Conservation (phyloP, 2,888 invertebrate species). For the Gymnoscelis rufifasciata region DNA sequence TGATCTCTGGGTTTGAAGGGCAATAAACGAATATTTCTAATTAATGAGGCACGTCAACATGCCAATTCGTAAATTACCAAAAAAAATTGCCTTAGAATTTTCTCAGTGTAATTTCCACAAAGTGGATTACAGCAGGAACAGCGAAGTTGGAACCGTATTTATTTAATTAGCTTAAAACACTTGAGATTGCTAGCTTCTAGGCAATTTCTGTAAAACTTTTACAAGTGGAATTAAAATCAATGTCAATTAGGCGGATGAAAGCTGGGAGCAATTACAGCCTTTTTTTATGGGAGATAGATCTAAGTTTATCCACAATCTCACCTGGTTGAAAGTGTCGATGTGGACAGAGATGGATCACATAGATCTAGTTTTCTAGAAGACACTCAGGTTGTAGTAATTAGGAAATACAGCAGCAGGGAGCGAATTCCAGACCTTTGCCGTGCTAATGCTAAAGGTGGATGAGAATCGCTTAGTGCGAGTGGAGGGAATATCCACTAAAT, state of each 20-base stretch:
- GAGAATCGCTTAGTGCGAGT: too few relatives aligned
- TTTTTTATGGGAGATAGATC: conserved; percentile 3
- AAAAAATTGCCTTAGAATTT: background rate
- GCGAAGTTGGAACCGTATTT: conserved; percentile 14
- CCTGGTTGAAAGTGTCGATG: too few relatives aligned
- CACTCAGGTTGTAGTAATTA: too few relatives aligned
- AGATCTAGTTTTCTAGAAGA: too few relatives aligned
- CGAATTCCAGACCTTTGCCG: too few relatives aligned
- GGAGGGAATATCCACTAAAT: too few relatives aligned
- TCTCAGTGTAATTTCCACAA: conserved; percentile 10
- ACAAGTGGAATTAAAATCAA: conserved; percentile 18
- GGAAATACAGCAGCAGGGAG: too few relatives aligned
- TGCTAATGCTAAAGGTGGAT: too few relatives aligned
- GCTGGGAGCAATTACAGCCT: conserved; percentile 1
- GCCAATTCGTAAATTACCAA: background rate
- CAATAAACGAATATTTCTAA: background rate
- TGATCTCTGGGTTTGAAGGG: background rate
- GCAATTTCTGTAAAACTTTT: background rate
- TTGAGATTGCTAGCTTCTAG: conserved; percentile 12
- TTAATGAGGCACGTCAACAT: background rate
- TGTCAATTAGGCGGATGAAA: conserved; percentile 21
- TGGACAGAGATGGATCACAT: too few relatives aligned
- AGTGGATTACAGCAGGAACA: conserved; percentile 7
- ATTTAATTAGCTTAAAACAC: conserved; percentile 17
- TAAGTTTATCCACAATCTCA: too few relatives aligned